Evolutionary conservation across 2,888 invertebrate genomes (phyloP).

Genomic region (Pammene aurita): DNA sequence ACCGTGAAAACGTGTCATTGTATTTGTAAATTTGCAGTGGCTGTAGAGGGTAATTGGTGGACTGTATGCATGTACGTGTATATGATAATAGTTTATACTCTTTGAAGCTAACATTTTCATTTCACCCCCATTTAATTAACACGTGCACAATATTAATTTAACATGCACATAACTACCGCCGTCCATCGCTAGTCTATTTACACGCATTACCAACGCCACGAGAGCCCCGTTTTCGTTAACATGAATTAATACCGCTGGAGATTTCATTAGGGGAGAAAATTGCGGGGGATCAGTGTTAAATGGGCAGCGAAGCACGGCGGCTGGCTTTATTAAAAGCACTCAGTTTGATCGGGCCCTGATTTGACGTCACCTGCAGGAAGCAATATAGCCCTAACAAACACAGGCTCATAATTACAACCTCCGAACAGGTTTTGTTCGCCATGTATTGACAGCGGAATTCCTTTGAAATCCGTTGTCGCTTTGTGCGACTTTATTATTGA

Average conservation of each 20-base stretch:
- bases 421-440: conserved; percentile 59
- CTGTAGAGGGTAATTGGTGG: not conserved
- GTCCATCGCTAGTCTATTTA: conserved; percentile 41
- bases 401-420: conserved; percentile 68
- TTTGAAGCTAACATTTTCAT: conserved; percentile 33
- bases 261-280: conserved; percentile 41
- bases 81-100: conserved; percentile 1
- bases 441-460: conserved; percentile 70
- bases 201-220: conserved; percentile 33
- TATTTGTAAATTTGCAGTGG: too few species aligned
- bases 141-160: conserved; percentile 36
- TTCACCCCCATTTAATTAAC: conserved; percentile 33
- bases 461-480: conserved; percentile 64
- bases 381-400: conserved; percentile 70
- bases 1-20: too few species aligned
- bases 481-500: conserved; percentile 65
- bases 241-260: conserved; percentile 45
- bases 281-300: conserved; percentile 43
- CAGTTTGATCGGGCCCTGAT: conserved; percentile 75
- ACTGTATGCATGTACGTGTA: not conserved
- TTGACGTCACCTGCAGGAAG: conserved; percentile 77
- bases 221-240: conserved; percentile 40
- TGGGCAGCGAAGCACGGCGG: conserved; percentile 52
- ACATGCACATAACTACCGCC: conserved; percentile 38
- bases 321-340: conserved; percentile 77